Base-by-base conservation (phyloP, 2,797 vertebrate species). In the Fistularia commersonii region DNA sequence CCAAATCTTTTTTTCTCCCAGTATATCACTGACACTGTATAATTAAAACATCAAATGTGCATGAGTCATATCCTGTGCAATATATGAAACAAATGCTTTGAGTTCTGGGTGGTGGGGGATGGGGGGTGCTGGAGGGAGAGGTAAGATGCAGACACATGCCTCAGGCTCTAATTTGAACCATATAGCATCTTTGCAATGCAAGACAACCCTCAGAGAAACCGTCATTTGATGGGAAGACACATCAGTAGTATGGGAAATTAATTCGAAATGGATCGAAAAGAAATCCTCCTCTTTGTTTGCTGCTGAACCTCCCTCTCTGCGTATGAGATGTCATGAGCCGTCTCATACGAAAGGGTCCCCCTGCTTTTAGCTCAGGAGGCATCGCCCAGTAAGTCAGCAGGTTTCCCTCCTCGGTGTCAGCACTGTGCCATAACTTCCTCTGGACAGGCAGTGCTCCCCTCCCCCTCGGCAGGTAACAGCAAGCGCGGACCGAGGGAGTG, bases 1-100 rank as follows among this genome's bases (percentile, higher is more conserved):
- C 63, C 63, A 79, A 74, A 70, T 68, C 64, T 58, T 13, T 48
- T 49, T 46, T 66, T 59, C 52, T 61, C 52, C 58, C 53, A 41
- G 54, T 75, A 67, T 70, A 79, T 80, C 79, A 57, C 69, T 77
- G 66, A 75, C 72, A 74, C 64, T 56, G 67, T 76, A 65, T 72
- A 78, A 83, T 87, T 85, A 83, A 80, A 87, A 78, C 72, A 81
- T 86, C 78, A 85, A 79, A 82, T 53, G 44, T 66, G 57, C 38
- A 51, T 81, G 85, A 89, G 63, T 87, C 84, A 87, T 56, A 81
- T 85, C 81, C 81, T 86, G 86, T 67, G 68, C 52, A 78, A 83
- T 86, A 89, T 83, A 72, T 79, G 56, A 88, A 90, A 82, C 84
- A 82, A 88, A 85, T 88, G 81, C 65, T 34, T 41, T 5, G 67